Base-by-base conservation (phyloP, 2,888 invertebrate species). In the Dicyrtoma fusca region DNA sequence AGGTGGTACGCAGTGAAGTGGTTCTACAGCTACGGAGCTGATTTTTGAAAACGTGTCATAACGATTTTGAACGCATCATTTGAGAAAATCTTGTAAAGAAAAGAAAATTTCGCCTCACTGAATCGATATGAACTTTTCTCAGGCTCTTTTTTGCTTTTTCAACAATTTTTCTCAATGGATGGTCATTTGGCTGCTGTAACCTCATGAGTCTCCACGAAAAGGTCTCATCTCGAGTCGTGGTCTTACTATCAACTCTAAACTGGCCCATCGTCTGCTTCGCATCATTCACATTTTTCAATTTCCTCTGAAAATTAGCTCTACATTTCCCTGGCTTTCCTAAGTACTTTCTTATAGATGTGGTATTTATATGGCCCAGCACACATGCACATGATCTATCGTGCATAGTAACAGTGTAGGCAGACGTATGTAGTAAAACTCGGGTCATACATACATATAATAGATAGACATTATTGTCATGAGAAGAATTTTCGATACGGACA, bases 61-160 rank as follows among this genome's bases (percentile, higher is more conserved):
- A 21, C 68, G 25, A 68, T 68, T 68, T 57, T 6, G 25, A 68
- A 68, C 45, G 55, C 68, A 68, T 68, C 57, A 45, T 47, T 34
- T 26, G 25, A 57, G 23, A 59, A 42, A 55, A 57, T 19, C 6
- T 21, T 11, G 42, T 13, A 10, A 42, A 14, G 53, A 42, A 34
- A 8, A 49, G 51, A 53, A 42, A 17, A 66, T 44, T 44, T 57
- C 23, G 45, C 68, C 17, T 57, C 21, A 57, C 14, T 57, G 47
- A 44, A 44, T 34, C 8, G 17, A 44, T 17, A 44, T 61, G 19
- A 14, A 61, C 61, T 61, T 61, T 61, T 61, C 44, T 61, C 61
- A 19, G 17, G 8, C 34, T 34, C 8, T 8, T 34, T 34, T 45
- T 21, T 45, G 63, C 13, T 17, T 17, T 34, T 13, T 21, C 23